Percentiles rank a stretch among this genome's conserved stretches.
Conservation (phyloP, 1,140 invertebrate genomes). For the Himalopsyche phryganea region DNA sequence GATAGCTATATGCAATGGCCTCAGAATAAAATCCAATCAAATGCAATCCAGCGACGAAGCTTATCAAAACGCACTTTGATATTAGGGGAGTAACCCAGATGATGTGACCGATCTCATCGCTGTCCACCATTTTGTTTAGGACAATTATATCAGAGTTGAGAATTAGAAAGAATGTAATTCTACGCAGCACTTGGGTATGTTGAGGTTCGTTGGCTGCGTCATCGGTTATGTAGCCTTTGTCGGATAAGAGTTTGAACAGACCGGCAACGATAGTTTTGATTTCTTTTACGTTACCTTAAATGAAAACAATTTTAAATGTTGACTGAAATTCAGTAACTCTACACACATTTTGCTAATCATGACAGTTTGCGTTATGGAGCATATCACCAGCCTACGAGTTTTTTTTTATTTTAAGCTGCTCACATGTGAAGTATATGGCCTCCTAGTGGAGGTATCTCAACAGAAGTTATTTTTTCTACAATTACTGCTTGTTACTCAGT, state of each 20-base stretch:
- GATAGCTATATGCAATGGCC: conserved; percentile 16
- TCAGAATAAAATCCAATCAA: conserved; percentile 26
- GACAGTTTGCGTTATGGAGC: too few species aligned
- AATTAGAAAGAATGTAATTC: conserved; percentile 27
- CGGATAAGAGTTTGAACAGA: conserved; percentile 13
- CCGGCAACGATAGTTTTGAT: conserved; percentile 19
- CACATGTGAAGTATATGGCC: neutral
- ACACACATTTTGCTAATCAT: neutral
- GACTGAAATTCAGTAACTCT: neutral
- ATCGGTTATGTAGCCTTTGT: conserved; percentile 18
- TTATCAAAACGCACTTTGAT: conserved; percentile 22
- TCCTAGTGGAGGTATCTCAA: neutral
- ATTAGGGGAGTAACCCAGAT: conserved; percentile 24
- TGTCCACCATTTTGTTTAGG: conserved; percentile 20
- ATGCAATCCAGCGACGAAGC: conserved; percentile 19
- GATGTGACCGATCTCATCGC: conserved; percentile 27
- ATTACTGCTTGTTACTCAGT: too few species aligned
- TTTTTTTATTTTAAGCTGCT: neutral
- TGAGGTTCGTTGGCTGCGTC: neutral
- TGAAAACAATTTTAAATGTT: neutral
- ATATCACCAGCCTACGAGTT: neutral
- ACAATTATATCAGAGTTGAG: conserved; percentile 25
- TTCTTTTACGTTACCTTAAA: conserved; percentile 25
- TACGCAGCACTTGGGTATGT: conserved; percentile 7
- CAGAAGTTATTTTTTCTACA: too few species aligned